Evolutionary conservation across 2,888 invertebrate genomes (phyloP).

Genomic region (Drosophila seclusa): DNA sequence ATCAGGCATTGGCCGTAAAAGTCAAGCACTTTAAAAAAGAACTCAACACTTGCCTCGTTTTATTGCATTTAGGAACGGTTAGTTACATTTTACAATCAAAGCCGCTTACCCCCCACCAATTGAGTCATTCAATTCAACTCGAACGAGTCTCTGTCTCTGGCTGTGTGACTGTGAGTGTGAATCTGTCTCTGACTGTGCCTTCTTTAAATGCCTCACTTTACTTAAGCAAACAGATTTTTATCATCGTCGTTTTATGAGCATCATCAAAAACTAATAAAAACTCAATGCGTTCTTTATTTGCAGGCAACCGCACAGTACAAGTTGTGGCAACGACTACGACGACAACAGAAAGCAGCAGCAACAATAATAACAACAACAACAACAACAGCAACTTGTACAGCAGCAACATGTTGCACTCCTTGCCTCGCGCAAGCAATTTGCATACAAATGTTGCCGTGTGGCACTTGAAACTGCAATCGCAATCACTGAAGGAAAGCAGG

Average conservation of each 20-base stretch:
- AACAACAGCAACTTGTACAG: slow-evolving; percentile 21
- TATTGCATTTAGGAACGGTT: slow-evolving; percentile 72
- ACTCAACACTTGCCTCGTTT: slow-evolving; percentile 62
- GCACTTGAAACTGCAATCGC: slow-evolving; percentile 69
- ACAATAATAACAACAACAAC: slow-evolving; percentile 12
- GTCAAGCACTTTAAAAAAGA: slow-evolving; percentile 33
- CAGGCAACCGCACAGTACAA: slow-evolving; percentile 63
- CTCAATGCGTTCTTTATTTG: slow-evolving; percentile 82
- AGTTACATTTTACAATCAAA: slow-evolving; percentile 62
- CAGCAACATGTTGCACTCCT: slow-evolving; percentile 76
- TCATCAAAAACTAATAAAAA: slow-evolving; percentile 81
- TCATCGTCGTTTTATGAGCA: slow-evolving; percentile 79
- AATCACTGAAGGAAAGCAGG: slow-evolving; percentile 52
- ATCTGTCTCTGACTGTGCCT: slow-evolving; percentile 11
- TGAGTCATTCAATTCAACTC: slow-evolving; percentile 48
- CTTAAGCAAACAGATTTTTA: slow-evolving; percentile 80
- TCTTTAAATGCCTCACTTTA: slow-evolving; percentile 76
- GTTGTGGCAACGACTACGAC: slow-evolving; percentile 6
- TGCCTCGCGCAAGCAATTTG: slow-evolving; percentile 73
- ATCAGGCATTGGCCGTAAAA: slow-evolving; percentile 44
- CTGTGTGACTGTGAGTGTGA: slow-evolving; percentile 1
- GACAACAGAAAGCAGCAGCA: slow-evolving; percentile 15
- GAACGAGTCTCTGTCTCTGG: not conserved
- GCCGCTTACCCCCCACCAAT: not conserved
- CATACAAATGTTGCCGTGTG: slow-evolving; percentile 79